Evolutionary conservation across 1,140 invertebrate genomes (phyloP).

Genomic region (Drosophila nannoptera): DNA sequence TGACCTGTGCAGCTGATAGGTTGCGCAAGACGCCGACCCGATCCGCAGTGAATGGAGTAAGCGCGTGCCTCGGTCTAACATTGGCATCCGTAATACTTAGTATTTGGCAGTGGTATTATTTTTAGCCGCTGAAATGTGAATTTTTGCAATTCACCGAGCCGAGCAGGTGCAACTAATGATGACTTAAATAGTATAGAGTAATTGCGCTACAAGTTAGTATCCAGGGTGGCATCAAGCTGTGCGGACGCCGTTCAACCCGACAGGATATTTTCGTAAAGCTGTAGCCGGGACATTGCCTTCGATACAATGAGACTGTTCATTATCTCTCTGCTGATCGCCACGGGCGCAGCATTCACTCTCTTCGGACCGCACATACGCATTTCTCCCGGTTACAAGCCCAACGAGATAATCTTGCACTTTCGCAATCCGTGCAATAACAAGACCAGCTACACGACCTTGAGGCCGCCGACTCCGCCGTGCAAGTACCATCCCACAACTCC

Average conservation of each 20-base stretch:
- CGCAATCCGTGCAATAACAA: conserved; percentile 63
- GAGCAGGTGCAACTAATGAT: background rate
- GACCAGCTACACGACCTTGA: conserved; percentile 51
- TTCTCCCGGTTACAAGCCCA: conserved; percentile 43
- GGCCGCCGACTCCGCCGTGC: conserved; percentile 42
- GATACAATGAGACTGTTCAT: conserved; percentile 53
- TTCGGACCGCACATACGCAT: conserved; percentile 64
- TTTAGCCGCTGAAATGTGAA: conserved; percentile 29
- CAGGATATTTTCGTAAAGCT: conserved; percentile 9
- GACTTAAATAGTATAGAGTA: conserved; percentile 49
- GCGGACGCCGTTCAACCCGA: conserved; percentile 11
- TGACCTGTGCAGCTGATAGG: conserved; percentile 22
- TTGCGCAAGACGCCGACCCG: conserved; percentile 28
- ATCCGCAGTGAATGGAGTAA: conserved; percentile 5
- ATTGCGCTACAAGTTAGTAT: conserved; percentile 34
- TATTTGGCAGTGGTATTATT: conserved; percentile 7
- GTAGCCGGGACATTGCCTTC: background rate
- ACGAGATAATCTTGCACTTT: conserved; percentile 59
- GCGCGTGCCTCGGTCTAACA: conserved; percentile 39
- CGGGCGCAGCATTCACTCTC: conserved; percentile 50
- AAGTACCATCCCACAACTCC: conserved; percentile 47
- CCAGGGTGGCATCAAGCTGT: conserved; percentile 38
- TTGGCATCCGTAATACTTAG: conserved; percentile 35
- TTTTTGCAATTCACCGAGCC: conserved; percentile 28
- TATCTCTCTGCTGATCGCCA: conserved; percentile 45